Base-by-base conservation (phyloP, 2,797 vertebrate genomes). In the Galaxias olidus region DNA sequence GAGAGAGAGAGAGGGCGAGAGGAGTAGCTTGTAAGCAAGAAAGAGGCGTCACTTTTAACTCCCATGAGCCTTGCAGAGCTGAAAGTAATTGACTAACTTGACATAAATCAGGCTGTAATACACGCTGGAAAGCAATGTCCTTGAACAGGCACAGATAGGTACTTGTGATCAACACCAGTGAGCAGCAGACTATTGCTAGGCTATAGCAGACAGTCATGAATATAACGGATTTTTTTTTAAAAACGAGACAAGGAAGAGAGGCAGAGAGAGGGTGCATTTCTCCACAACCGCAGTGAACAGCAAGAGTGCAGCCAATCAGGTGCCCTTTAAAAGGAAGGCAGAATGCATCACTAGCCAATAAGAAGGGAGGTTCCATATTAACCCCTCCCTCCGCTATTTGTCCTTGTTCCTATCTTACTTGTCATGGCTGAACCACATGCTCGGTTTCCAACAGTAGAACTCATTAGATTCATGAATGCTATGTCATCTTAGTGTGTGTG, bases 281-380 rank as follows among this genome's bases (percentile, higher is more conserved):
- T 82, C 86, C 87, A 87, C 83, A 84, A 89, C 81, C 86, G 88
- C 87, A 87, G 87, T 89, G 79, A 85, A 90, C 61, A 81, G 86
- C 78, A 79, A 75, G 69, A 51, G 73, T 78, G 48, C 76, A 84
- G 74, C 91, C 92, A 94, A 94, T 95, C 71, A 61, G 72, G 53
- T 55, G 44, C 43, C 56, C 66, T 76, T 60, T 90, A 93, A 74
- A 84, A 92, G 84, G 77, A 82, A 69, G 66, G 84, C 82, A 77
- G 78, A 71, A 59, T 74, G 63, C 65, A 52, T 56, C 69, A 41
- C 8, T 55, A 40, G 61, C 92, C 92, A 95, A 92, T 94, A 62
- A 57, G 54, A 15, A 71, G 53, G 70, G 57, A 52, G 40, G 71
- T 88, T 88, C 86, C 86, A 87, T 80, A 76, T 67, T 69, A 13